These are phyloP conservation scores for Stomorhina lunata DNA, from an alignment of 2,888 invertebrate species.

Conservation along the genomic window DNA sequence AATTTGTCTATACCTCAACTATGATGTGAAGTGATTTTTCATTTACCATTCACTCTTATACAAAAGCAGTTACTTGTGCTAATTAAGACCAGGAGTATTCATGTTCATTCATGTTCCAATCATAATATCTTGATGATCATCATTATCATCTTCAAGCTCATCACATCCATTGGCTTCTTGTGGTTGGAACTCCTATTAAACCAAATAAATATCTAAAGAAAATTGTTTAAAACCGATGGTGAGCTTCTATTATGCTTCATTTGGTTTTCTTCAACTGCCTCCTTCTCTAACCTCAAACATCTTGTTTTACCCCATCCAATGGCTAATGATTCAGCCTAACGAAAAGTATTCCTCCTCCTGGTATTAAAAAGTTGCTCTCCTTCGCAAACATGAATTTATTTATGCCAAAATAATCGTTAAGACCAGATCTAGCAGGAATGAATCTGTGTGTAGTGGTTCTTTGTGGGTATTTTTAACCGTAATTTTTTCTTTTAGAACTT, in stretches of 20 bases:
- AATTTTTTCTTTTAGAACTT: conserved; percentile 21
- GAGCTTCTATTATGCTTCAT: conserved; percentile 15
- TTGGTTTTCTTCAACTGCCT: conserved; percentile 13
- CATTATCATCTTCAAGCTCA: conserved; percentile 23
- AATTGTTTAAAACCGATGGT: background rate
- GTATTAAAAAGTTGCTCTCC: conserved; percentile 54
- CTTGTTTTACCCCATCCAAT: conserved; percentile 14
- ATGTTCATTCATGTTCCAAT: conserved; percentile 2
- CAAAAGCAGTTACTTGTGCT: conserved; percentile 57
- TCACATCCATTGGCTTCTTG: background rate
- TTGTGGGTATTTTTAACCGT: background rate
- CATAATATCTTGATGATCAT: no score
- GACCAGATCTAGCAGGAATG: conserved; percentile 49
- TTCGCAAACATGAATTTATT: conserved; percentile 39
- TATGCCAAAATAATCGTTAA: conserved; percentile 56
- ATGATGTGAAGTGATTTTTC: background rate
- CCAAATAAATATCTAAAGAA: background rate
- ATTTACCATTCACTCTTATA: conserved; percentile 36
- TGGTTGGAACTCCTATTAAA: background rate
- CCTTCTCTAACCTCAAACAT: background rate
- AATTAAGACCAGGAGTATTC: conserved; percentile 39
- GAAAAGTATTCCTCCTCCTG: conserved; percentile 1
- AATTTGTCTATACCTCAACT: background rate
- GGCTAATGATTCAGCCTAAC: conserved; percentile 7
- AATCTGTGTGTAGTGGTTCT: conserved; percentile 1